A percentile compares a stretch with the other conserved stretches of the same genome.
Conservation (phyloP, 1,140 invertebrate species). For the Drosophila lacertosa region DNA sequence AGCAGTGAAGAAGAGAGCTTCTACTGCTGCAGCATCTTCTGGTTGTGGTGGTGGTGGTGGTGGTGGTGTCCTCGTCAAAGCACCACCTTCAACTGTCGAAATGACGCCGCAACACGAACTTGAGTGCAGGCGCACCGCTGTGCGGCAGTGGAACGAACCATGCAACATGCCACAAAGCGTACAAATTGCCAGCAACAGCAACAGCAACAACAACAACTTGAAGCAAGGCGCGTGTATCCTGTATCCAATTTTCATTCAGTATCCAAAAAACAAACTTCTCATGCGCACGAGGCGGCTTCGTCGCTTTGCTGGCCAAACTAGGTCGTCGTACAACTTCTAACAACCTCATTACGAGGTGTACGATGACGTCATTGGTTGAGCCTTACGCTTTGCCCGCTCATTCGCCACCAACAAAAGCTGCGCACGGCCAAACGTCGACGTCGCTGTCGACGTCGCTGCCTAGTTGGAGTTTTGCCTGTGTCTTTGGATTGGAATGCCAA, state of each 20-base stretch:
- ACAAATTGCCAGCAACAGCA: slow-evolving; percentile 48
- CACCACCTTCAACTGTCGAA: slow-evolving; percentile 60
- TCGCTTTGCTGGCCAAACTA: slow-evolving; percentile 51
- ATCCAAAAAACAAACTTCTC: slow-evolving; percentile 53
- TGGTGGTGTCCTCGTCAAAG: slow-evolving; percentile 45
- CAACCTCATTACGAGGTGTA: slow-evolving; percentile 74
- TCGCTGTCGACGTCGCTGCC: neutral
- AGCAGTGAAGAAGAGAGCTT: neutral
- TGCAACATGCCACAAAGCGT: slow-evolving; percentile 41
- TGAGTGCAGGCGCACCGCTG: slow-evolving; percentile 51
- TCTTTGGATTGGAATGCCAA: neutral
- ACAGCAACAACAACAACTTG: neutral
- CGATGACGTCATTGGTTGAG: slow-evolving; percentile 77
- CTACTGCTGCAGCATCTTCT: slow-evolving; percentile 38
- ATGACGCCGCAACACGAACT: slow-evolving; percentile 36
- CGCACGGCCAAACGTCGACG: slow-evolving; percentile 30
- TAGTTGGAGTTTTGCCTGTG: slow-evolving; percentile 7
- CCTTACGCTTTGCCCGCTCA: slow-evolving; percentile 56
- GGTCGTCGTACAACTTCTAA: slow-evolving; percentile 71
- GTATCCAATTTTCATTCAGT: slow-evolving; percentile 81
- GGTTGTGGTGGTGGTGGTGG: too few relatives aligned
- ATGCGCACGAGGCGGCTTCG: slow-evolving; percentile 37
- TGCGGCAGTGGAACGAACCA: slow-evolving; percentile 37
- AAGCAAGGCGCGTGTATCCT: slow-evolving; percentile 53
- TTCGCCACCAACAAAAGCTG: slow-evolving; percentile 62